phyloP scores from a whole-genome alignment of 2,797 vertebrate genomes.

The Propithecus deckenii region DNA sequence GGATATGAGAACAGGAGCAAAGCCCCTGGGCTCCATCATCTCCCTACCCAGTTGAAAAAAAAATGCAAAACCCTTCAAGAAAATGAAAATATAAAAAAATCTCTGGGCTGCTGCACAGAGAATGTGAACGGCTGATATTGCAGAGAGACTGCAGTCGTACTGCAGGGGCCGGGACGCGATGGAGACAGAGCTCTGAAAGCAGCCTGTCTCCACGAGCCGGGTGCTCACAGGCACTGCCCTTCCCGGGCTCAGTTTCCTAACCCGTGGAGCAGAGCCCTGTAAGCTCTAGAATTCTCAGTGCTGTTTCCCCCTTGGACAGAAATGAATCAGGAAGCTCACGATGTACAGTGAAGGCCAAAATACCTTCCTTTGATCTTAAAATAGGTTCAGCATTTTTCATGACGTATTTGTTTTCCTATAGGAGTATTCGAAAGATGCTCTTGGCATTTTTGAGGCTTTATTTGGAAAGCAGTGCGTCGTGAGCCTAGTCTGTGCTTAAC shows the following conservation, averaged over 20 bases:
- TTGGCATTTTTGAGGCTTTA: not conserved
- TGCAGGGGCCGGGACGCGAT: not conserved
- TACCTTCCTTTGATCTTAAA: not conserved
- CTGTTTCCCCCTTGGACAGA: not conserved
- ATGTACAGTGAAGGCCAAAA: not conserved
- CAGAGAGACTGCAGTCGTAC: not conserved
- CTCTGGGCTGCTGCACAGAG: not conserved
- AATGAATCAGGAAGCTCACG: not conserved
- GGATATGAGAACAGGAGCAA: not conserved
- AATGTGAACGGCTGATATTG: not conserved
- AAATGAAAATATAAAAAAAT: not conserved
- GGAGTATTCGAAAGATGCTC: not conserved
- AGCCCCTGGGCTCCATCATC: slow-evolving; percentile 7
- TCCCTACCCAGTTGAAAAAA: not conserved
- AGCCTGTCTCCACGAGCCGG: not conserved
- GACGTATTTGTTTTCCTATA: not conserved
- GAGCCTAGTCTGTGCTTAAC: not conserved
- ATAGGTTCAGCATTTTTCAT: not conserved
- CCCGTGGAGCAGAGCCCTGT: not conserved
- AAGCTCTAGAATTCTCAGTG: not conserved
- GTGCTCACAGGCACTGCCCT: not conserved
- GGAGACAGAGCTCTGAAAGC: not conserved
- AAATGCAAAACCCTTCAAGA: not conserved
- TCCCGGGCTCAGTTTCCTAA: not conserved
- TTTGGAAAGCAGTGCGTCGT: not conserved